phyloP scores from a whole-genome alignment of 1,140 invertebrate species.

The Helicoverpa zea region DNA sequence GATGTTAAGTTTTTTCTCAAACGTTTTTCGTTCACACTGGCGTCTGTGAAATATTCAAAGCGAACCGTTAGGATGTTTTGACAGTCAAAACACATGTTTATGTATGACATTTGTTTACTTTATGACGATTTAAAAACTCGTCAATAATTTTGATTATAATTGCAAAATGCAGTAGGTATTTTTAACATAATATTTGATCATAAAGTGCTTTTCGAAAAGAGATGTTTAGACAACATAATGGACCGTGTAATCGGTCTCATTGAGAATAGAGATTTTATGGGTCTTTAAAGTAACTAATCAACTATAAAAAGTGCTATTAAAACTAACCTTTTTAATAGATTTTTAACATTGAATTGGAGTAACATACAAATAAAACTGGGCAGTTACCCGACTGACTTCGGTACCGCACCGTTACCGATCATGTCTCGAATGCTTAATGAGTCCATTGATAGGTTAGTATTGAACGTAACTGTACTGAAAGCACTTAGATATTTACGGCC shows the following conservation, averaged over 20 bases:
- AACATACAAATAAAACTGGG: slow-evolving; percentile 13
- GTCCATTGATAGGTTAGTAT: slow-evolving; percentile 39
- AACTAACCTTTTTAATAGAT: not conserved
- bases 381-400: slow-evolving; percentile 23
- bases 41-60: not conserved
- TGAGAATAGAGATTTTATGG: too few relatives aligned
- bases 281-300: too few relatives aligned
- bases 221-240: too few relatives aligned
- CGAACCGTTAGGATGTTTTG: not conserved
- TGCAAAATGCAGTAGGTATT: not conserved
- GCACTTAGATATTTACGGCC: too few relatives aligned
- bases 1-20: slow-evolving; percentile 16
- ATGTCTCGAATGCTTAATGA: slow-evolving; percentile 24
- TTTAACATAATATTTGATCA: too few relatives aligned
- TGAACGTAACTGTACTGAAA: slow-evolving; percentile 17
- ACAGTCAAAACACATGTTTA: not conserved
- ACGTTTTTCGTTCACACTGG: not conserved
- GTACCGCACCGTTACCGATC: slow-evolving; percentile 33
- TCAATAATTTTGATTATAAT: too few relatives aligned
- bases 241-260: too few relatives aligned
- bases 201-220: too few relatives aligned
- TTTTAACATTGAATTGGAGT: not conserved
- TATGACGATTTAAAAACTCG: too few relatives aligned
- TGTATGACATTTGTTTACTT: not conserved
- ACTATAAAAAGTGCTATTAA: not conserved